Conservation (phyloP, 2,113 vertebrate species). For the Sturnus vulgaris region DNA sequence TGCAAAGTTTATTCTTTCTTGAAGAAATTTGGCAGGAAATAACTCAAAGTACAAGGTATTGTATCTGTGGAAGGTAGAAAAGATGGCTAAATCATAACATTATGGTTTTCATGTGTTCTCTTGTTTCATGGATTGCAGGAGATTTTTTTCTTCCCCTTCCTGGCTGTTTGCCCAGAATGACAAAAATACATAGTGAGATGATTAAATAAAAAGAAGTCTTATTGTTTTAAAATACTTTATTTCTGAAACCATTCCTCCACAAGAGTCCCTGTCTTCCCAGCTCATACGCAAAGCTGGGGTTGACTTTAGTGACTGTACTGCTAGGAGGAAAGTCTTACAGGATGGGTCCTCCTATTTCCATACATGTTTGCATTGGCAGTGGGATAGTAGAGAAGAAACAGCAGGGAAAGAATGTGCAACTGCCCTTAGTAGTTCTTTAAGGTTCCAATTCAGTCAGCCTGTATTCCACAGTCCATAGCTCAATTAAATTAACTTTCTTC, state of each 20-base stretch:
- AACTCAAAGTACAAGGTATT: background rate
- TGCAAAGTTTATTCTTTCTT: background rate
- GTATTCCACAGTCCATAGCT: background rate
- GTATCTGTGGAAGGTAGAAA: background rate
- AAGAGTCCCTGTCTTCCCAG: background rate
- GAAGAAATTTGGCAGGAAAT: background rate
- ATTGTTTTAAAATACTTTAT: background rate
- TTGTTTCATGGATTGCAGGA: background rate
- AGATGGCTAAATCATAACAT: background rate
- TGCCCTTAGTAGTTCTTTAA: background rate
- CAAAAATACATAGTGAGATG: background rate
- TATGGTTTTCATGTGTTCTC: background rate
- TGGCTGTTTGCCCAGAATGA: constrained; percentile 31
- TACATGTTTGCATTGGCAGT: background rate
- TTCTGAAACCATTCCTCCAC: background rate
- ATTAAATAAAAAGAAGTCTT: constrained; percentile 5
- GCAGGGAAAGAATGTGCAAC: background rate
- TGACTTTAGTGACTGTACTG: background rate
- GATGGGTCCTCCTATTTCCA: background rate
- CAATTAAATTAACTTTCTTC: background rate
- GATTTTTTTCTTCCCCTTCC: background rate
- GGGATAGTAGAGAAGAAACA: background rate
- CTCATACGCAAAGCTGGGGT: background rate
- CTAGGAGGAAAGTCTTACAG: background rate
- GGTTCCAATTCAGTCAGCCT: background rate